Evolutionary conservation across 2,797 vertebrate species (phyloP), one percentile per base, ranked within the genome.

Genomic region (Knipowitschia caucasica): DNA sequence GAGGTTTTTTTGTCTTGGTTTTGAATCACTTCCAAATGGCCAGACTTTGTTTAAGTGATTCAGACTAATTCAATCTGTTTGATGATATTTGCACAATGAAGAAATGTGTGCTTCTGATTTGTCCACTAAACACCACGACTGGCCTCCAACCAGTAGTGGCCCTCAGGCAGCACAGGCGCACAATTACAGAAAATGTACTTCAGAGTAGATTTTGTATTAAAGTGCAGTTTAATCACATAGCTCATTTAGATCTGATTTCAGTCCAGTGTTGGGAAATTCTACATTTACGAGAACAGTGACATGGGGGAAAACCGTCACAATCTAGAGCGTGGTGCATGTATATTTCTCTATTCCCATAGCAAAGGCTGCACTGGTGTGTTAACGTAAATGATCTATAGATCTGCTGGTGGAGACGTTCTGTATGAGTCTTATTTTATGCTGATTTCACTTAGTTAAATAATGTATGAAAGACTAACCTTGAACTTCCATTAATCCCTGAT

Each of bases 11-110:
- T 18, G 36, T 20, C 4, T 1, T 39, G 9, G 10, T 11, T 4
- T 12, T 39, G 36, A 39, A 39, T 56, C 21, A 45, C 23, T 43
- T 64, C 39, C 67, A 63, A 56, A 63, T 53, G 44, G 34, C 60
- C 59, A 51, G 50, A 62, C 35, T 51, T 26, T 56, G 34, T 30
- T 38, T 46, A 61, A 59, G 33, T 51, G 58, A 63, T 65, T 69
- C 60, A 59, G 38, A 33, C 26, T 56, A 21, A 31, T 23, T 5
- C 23, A 49, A 62, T 65, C 53, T 52, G 57, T 68, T 59, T 52
- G 35, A n/a, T n/a, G n/a, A 70, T 53, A 61, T 62, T 50, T 67
- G 62, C 58, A 45, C 23, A 40, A 55, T 36, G 12, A 59, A 12
- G 12, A 64, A 39, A 36, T 18, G 42, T 25, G 38, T 46, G 23